These are phyloP conservation scores for Apoda limacodes DNA, from an alignment of 2,888 invertebrate genomes.

Conservation along the genomic window DNA sequence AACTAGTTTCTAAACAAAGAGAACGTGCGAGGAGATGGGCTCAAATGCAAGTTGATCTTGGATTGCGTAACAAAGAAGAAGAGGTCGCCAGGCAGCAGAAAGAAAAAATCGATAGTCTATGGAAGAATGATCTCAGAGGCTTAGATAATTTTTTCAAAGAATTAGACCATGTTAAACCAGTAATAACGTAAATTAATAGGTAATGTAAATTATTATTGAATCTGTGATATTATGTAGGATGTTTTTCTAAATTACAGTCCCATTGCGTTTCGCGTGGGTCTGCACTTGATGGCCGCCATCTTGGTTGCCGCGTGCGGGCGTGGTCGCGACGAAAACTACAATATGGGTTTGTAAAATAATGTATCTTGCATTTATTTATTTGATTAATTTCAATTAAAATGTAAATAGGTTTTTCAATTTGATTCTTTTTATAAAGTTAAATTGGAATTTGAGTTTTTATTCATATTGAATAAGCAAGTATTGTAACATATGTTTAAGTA, in stretches of 20 bases:
- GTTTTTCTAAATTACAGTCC: slow-evolving; percentile 70
- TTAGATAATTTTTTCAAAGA: slow-evolving; percentile 75
- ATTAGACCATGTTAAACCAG: slow-evolving; percentile 70
- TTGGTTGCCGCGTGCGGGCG: slow-evolving; percentile 69
- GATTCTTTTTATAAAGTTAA: slow-evolving; percentile 51
- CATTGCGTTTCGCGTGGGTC: slow-evolving; percentile 70
- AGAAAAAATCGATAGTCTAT: slow-evolving; percentile 58
- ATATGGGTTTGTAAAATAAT: slow-evolving; percentile 71
- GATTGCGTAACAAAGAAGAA: slow-evolving; percentile 55
- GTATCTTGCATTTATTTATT: slow-evolving; percentile 63
- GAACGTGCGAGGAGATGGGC: slow-evolving; percentile 73
- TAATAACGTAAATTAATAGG: slow-evolving; percentile 41
- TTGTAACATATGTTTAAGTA: slow-evolving; percentile 69
- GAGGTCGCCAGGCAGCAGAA: slow-evolving; percentile 50
- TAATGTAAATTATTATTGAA: slow-evolving; percentile 49
- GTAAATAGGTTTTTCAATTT: slow-evolving; percentile 25
- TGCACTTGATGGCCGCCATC: slow-evolving; percentile 66
- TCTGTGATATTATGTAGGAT: slow-evolving; percentile 68
- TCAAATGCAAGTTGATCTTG: slow-evolving; percentile 62
- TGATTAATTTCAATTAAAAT: slow-evolving; percentile 29
- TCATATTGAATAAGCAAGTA: slow-evolving; percentile 66
- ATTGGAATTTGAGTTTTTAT: slow-evolving; percentile 58
- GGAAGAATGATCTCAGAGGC: slow-evolving; percentile 73
- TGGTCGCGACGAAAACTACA: slow-evolving; percentile 70
- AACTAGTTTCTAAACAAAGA: slow-evolving; percentile 72